Evolutionary conservation across 2,797 vertebrate genomes (phyloP).

Genomic region (Prionace glauca): DNA sequence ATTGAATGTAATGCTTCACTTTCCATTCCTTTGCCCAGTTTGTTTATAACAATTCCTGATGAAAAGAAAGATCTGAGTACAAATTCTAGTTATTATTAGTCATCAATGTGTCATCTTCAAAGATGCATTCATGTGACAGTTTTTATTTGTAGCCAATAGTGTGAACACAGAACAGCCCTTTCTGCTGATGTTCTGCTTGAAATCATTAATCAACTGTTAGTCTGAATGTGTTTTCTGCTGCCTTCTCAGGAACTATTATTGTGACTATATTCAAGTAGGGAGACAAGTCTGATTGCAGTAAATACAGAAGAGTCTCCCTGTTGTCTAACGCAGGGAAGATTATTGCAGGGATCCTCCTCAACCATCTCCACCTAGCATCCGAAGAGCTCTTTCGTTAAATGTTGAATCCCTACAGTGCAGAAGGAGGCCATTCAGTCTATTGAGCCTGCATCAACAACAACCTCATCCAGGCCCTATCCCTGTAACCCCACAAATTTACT

Average conservation of each 20-base stretch:
- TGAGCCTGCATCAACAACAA: no score
- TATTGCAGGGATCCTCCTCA: no score
- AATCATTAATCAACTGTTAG: background rate
- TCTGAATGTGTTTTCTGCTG: background rate
- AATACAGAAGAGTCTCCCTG: no score
- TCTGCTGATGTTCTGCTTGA: background rate
- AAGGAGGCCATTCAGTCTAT: no score
- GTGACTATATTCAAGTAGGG: background rate
- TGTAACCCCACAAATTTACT: no score
- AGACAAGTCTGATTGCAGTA: no score
- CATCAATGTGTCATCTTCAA: background rate
- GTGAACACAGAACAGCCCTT: background rate
- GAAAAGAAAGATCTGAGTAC: background rate
- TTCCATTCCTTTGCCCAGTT: background rate
- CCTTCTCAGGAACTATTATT: background rate
- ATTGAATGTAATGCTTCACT: background rate
- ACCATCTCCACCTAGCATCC: no score
- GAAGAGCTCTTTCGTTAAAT: no score
- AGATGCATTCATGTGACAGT: background rate
- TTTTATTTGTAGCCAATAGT: background rate
- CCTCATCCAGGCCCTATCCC: no score
- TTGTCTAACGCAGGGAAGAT: no score
- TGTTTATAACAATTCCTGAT: background rate
- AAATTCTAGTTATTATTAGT: background rate
- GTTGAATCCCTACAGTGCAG: no score